Percentiles rank a stretch among this genome's conserved stretches.
phyloP scores from a whole-genome alignment of 2,797 vertebrate genomes.

The Salmo trutta region DNA sequence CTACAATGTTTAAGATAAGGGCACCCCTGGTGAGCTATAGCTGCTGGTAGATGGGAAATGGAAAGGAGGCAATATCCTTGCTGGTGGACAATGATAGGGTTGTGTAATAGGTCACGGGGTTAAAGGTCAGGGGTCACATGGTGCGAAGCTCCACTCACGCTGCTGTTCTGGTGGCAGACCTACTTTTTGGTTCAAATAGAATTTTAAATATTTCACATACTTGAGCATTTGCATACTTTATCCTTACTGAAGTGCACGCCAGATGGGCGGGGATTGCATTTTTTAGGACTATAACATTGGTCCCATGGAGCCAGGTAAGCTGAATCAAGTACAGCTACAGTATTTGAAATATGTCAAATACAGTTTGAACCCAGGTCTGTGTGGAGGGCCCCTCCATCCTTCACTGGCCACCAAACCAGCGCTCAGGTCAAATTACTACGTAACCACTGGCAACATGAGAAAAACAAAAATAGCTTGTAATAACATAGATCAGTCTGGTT shows the following conservation, averaged over 20 bases:
- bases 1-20: conserved; percentile 24
- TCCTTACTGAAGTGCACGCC: not conserved
- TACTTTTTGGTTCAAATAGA: not conserved
- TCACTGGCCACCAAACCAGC: conserved; percentile 26
- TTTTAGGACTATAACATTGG: not conserved
- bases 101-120: conserved; percentile 10
- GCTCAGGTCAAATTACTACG: conserved; percentile 52
- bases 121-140: not conserved
- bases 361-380: not conserved
- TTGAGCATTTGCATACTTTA: not conserved
- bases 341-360: not conserved
- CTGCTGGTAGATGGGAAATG: conserved; percentile 37
- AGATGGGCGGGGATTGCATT: not conserved
- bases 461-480: conserved; percentile 59
- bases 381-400: not conserved
- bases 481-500: conserved; percentile 72
- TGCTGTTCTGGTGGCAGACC: conserved; percentile 16
- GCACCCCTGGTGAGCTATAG: conserved; percentile 42
- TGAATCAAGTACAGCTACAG: not conserved
- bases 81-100: conserved; percentile 18
- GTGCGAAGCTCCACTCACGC: conserved; percentile 27
- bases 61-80: conserved; percentile 16
- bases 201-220: not conserved
- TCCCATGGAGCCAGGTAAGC: not conserved
- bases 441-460: conserved; percentile 51